phyloP scores from a whole-genome alignment of 2,888 invertebrate species.

The Nesidiocoris tenuis region DNA sequence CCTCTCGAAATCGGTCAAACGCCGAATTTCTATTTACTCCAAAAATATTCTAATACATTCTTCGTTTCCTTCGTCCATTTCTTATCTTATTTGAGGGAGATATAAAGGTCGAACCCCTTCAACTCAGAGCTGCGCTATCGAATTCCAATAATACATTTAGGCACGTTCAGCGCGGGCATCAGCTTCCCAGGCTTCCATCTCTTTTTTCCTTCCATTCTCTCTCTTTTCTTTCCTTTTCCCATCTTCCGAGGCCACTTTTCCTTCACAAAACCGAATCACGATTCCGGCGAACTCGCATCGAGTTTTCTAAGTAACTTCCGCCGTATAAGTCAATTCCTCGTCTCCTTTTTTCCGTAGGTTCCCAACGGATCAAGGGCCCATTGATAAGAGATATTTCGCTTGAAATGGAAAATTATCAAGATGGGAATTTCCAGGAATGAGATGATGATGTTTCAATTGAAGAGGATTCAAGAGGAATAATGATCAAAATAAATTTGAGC shows the following conservation, averaged over 20 bases:
- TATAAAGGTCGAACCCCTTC: neutral
- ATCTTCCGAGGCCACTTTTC: neutral
- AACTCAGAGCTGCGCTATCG: neutral
- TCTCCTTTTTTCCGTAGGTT: neutral
- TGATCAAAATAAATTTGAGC: too few species aligned
- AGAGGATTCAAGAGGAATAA: too few species aligned
- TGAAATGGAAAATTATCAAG: too few species aligned
- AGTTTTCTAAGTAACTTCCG: constrained; percentile 28
- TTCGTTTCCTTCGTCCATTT: neutral
- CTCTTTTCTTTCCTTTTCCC: neutral
- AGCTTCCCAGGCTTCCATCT: neutral
- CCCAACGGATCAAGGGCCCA: neutral
- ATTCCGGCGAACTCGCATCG: neutral
- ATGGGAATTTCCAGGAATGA: too few species aligned
- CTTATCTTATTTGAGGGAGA: neutral
- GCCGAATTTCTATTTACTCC: too few species aligned
- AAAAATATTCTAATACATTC: too few species aligned
- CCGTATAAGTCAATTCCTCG: constrained; percentile 24
- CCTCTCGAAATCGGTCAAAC: too few species aligned
- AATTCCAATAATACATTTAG: neutral
- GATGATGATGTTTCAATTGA: too few species aligned
- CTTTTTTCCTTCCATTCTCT: neutral
- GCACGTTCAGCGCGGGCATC: neutral
- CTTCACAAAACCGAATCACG: neutral
- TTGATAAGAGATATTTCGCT: neutral